Conservation (phyloP, 2,888 invertebrate species). For the Lysandra bellargus region DNA sequence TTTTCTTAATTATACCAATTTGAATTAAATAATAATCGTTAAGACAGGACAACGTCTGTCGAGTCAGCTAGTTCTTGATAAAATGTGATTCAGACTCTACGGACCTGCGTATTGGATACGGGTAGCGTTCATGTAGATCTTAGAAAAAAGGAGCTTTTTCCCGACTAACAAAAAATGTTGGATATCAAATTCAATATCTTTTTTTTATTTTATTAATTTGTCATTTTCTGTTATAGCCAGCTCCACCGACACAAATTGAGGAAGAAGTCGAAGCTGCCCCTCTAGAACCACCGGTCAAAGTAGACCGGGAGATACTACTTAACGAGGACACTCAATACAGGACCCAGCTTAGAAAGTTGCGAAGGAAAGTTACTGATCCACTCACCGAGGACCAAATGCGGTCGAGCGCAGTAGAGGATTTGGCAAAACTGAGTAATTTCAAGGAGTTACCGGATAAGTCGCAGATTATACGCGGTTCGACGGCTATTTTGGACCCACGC, state of each 20-base stretch:
- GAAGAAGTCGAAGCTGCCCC: conserved; percentile 58
- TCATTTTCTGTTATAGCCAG: conserved; percentile 47
- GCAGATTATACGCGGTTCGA: conserved; percentile 78
- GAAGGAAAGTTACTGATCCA: conserved; percentile 63
- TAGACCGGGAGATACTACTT: conserved; percentile 61
- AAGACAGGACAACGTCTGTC: too few relatives aligned
- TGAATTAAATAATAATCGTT: too few relatives aligned
- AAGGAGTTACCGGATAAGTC: conserved; percentile 80
- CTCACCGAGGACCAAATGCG: conserved; percentile 52
- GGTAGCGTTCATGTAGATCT: too few relatives aligned
- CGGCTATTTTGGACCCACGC: conserved; percentile 58
- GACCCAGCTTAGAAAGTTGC: conserved; percentile 62
- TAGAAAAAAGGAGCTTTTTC: too few relatives aligned
- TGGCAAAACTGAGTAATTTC: conserved; percentile 80
- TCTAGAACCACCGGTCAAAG: conserved; percentile 54
- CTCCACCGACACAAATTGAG: conserved; percentile 53
- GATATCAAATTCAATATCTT: too few relatives aligned
- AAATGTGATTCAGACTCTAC: too few relatives aligned
- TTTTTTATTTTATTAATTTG: not conserved
- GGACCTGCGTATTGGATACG: too few relatives aligned
- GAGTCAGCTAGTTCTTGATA: too few relatives aligned
- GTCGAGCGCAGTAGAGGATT: conserved; percentile 71
- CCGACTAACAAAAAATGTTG: too few relatives aligned
- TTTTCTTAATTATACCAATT: too few relatives aligned
- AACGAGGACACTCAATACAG: conserved; percentile 65